These are phyloP conservation scores for Tapirus terrestris DNA, from an alignment of 2,113 vertebrate genomes.

Conservation along the genomic window DNA sequence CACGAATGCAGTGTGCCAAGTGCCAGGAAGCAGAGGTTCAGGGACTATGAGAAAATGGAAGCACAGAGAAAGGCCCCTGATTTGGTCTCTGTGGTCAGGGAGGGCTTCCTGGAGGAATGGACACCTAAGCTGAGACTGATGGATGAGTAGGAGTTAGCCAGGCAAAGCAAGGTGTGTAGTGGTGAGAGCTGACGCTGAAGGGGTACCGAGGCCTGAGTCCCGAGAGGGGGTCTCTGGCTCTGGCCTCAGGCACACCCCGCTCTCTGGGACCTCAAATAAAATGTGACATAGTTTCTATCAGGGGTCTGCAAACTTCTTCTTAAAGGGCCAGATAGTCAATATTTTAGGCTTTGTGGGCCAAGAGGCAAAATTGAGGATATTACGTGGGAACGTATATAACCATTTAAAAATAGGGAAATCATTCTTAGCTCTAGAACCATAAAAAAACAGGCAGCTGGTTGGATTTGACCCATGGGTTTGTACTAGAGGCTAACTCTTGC, in stretches of 20 bases:
- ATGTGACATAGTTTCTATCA: background rate
- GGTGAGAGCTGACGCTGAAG: background rate
- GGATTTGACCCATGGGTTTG: background rate
- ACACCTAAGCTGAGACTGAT: background rate
- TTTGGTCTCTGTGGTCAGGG: background rate
- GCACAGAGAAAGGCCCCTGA: background rate
- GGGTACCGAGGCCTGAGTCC: background rate
- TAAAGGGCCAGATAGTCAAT: background rate
- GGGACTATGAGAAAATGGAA: background rate
- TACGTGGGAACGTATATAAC: background rate
- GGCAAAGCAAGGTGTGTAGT: background rate
- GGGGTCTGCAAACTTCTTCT: background rate
- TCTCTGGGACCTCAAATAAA: background rate
- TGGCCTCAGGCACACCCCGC: background rate
- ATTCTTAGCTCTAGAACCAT: background rate
- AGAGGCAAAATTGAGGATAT: background rate
- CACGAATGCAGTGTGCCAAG: background rate
- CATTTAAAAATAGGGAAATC: background rate
- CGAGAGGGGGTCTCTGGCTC: background rate
- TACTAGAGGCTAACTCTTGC: background rate
- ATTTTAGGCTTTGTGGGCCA: background rate
- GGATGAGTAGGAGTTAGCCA: background rate
- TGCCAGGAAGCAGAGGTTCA: background rate
- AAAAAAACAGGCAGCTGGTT: background rate
- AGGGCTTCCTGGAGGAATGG: slow-evolving; percentile 30